Evolutionary conservation across 2,113 vertebrate genomes (phyloP).

Genomic region (Trichomycterus rosablanca): DNA sequence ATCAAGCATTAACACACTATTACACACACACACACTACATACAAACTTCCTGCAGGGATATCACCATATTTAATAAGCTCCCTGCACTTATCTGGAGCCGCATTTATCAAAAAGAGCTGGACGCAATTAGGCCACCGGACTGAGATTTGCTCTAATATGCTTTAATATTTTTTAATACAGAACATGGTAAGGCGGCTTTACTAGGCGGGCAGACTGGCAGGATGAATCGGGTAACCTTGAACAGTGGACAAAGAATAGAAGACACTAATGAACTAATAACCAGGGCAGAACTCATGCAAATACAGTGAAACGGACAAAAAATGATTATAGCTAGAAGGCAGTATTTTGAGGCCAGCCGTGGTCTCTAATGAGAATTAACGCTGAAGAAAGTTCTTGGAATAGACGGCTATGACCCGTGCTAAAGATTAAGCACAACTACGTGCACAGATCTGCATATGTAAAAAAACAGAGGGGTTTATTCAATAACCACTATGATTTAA

Average conservation of each 20-base stretch:
- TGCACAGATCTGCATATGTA: too few species aligned
- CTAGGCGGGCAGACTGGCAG: neutral
- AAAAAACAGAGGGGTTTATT: too few species aligned
- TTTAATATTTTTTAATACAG: slow-evolving; percentile 2
- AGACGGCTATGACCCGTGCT: too few species aligned
- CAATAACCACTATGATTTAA: too few species aligned
- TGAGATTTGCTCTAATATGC: slow-evolving; percentile 5
- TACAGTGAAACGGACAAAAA: too few species aligned
- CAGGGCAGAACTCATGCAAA: neutral
- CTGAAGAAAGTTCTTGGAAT: too few species aligned
- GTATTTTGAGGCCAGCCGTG: too few species aligned
- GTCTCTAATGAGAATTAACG: too few species aligned
- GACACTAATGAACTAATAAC: slow-evolving; percentile 11
- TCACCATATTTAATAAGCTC: slow-evolving; percentile 29
- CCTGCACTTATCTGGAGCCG: slow-evolving; percentile 10
- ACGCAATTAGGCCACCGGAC: slow-evolving; percentile 25
- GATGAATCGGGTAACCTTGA: slow-evolving; percentile 23
- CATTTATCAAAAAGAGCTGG: slow-evolving; percentile 28
- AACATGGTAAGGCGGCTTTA: neutral
- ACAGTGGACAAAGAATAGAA: neutral
- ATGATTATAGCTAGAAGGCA: too few species aligned
- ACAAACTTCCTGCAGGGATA: slow-evolving; percentile 15
- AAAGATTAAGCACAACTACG: too few species aligned
- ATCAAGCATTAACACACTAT: slow-evolving; percentile 19
- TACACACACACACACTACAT: neutral